Evolutionary conservation across 2,888 invertebrate species (phyloP).

Genomic region (Hirtodrosophila alboralis): DNA sequence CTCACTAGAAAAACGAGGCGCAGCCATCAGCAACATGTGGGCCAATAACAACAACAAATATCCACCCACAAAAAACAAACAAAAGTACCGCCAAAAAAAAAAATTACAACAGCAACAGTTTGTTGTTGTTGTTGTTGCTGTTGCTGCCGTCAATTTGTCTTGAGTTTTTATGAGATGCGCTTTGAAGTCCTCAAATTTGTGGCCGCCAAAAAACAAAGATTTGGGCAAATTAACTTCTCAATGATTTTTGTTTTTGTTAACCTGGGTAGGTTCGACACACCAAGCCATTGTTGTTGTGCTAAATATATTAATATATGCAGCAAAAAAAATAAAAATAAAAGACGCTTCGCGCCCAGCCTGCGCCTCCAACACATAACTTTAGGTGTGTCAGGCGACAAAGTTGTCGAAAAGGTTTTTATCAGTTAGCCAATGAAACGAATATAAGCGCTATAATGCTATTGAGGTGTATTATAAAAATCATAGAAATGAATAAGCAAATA

Average conservation of each 20-base stretch:
- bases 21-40: slow-evolving; percentile 57
- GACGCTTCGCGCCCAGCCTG: slow-evolving; percentile 26
- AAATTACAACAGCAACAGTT: slow-evolving; percentile 36
- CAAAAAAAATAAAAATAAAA: slow-evolving; percentile 6
- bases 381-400: slow-evolving; percentile 40
- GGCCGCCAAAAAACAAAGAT: slow-evolving; percentile 24
- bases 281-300: slow-evolving; percentile 10
- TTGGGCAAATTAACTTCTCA: slow-evolving; percentile 42
- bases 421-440: no score
- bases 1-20: slow-evolving; percentile 46
- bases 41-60: slow-evolving; percentile 31
- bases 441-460: no score
- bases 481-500: no score
- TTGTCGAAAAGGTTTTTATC: slow-evolving; percentile 7
- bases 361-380: slow-evolving; percentile 27
- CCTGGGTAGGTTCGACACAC: slow-evolving; percentile 32
- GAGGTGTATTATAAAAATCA: no score
- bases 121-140: slow-evolving; percentile 3
- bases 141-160: slow-evolving; percentile 48
- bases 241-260: slow-evolving; percentile 37
- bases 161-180: slow-evolving; percentile 49
- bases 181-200: slow-evolving; percentile 26
- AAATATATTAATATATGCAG: slow-evolving; percentile 62
- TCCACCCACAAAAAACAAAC: slow-evolving; percentile 59
- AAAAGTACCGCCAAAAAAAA: slow-evolving; percentile 64